A percentile compares a stretch with the other conserved stretches of the same genome.
Conservation (phyloP, 1,140 invertebrate species). For the Anthonomus grandis region DNA sequence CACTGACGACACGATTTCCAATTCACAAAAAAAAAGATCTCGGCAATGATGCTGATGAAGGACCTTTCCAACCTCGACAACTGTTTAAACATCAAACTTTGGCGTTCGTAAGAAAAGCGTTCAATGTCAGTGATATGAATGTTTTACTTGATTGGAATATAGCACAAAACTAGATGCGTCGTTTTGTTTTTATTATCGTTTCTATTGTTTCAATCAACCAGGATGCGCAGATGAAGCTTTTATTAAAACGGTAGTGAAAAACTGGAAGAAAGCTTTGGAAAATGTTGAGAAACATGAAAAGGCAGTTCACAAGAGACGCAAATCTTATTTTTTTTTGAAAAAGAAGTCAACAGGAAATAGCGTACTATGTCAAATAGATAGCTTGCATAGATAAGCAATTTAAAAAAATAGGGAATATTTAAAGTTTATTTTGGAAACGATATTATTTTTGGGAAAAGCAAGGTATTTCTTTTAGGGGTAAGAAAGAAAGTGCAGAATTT, state of each 20-base stretch:
- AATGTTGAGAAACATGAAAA: no score
- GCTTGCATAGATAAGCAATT: not conserved
- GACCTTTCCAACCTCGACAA: not conserved
- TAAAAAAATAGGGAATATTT: not conserved
- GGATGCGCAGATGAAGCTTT: not conserved
- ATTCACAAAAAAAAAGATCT: no score
- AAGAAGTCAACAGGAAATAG: no score
- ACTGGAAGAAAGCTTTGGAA: no score
- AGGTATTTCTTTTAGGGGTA: not conserved
- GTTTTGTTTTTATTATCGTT: not conserved
- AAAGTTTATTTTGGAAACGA: not conserved
- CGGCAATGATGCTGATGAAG: not conserved
- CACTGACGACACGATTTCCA: no score
- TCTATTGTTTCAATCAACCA: no score
- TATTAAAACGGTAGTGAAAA: not conserved
- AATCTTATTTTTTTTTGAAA: no score
- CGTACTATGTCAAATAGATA: no score
- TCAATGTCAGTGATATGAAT: not conserved
- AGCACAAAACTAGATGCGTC: not conserved
- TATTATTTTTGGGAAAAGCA: no score
- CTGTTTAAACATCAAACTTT: not conserved
- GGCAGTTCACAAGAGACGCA: no score
- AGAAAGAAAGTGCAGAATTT: not conserved
- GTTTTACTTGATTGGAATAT: not conserved
- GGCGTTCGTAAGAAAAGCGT: not conserved